phyloP scores from a whole-genome alignment of 2,113 vertebrate species.

The Tragelaphus scriptus region DNA sequence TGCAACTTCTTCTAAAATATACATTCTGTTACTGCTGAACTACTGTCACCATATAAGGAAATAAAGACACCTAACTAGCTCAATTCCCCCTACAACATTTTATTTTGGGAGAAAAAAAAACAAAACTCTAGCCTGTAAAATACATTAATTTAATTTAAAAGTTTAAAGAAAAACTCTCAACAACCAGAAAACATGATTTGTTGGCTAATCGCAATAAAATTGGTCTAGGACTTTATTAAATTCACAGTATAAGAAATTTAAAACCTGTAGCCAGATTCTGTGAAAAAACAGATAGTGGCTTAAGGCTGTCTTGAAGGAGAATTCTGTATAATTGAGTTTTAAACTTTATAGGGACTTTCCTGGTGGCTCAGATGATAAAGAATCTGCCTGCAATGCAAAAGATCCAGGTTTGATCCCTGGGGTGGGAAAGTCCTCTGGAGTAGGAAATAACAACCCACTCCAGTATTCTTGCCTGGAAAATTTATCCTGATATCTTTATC shows the following conservation, averaged over 20 bases:
- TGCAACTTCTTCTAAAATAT: not conserved
- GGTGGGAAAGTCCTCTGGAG: not conserved
- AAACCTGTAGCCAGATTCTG: not conserved
- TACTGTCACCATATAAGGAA: conserved; percentile 14
- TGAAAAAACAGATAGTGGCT: not conserved
- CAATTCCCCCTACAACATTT: not conserved
- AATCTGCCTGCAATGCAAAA: not conserved
- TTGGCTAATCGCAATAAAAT: not conserved
- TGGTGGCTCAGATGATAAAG: not conserved
- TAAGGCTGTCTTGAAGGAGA: not conserved
- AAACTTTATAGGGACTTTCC: not conserved
- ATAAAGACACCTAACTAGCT: not conserved
- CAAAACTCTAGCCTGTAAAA: not conserved
- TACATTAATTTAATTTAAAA: not conserved
- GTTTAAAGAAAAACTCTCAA: not conserved
- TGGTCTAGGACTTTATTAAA: not conserved
- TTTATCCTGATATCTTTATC: not conserved
- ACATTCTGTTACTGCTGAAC: not conserved
- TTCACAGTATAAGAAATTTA: not conserved
- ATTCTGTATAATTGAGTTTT: not conserved
- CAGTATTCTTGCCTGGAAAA: not conserved
- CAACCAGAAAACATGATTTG: not conserved
- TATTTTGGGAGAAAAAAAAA: not conserved
- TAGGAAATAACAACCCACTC: not conserved
- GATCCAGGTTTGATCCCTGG: not conserved